Percentiles rank a stretch among this genome's conserved stretches.
Evolutionary conservation across 2,888 invertebrate species (phyloP).

Genomic region (Cheilosia urbana): DNA sequence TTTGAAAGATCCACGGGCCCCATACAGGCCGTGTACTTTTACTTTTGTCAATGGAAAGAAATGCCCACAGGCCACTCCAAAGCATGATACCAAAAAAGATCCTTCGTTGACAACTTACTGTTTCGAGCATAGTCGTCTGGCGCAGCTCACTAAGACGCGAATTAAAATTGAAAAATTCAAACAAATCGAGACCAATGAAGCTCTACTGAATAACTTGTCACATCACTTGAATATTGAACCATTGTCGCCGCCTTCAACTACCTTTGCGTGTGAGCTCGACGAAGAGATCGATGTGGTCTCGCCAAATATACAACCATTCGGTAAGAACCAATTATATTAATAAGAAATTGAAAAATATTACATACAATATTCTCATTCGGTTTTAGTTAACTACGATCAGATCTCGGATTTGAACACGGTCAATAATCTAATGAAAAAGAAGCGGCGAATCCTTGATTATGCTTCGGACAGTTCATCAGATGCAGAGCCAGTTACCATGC

Average conservation of each 20-base stretch:
- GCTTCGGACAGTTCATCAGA: constrained; percentile 88
- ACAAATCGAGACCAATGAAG: constrained; percentile 88
- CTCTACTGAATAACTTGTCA: constrained; percentile 86
- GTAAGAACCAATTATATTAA: constrained; percentile 81
- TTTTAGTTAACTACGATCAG: constrained; percentile 81
- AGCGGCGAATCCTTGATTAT: constrained; percentile 87
- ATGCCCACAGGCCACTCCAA: constrained; percentile 91
- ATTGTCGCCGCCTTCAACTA: constrained; percentile 78
- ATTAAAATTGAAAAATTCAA: constrained; percentile 86
- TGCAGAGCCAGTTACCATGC: constrained; percentile 87
- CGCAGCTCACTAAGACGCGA: constrained; percentile 87
- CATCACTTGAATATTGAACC: constrained; percentile 86
- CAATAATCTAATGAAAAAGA: constrained; percentile 84
- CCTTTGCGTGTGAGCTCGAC: constrained; percentile 80
- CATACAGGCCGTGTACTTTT: constrained; percentile 92
- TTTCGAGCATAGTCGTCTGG: constrained; percentile 88
- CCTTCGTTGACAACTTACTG: constrained; percentile 87
- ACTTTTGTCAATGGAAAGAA: constrained; percentile 88
- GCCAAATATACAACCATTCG: constrained; percentile 86
- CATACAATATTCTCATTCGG: not conserved
- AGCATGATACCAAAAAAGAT: constrained; percentile 89
- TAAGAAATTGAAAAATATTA: not conserved
- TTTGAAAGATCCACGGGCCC: constrained; percentile 91
- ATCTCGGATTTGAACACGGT: constrained; percentile 85
- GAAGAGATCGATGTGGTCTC: constrained; percentile 85